Evolutionary conservation across 2,797 vertebrate species (phyloP).

Genomic region (Garrulus glandarius): DNA sequence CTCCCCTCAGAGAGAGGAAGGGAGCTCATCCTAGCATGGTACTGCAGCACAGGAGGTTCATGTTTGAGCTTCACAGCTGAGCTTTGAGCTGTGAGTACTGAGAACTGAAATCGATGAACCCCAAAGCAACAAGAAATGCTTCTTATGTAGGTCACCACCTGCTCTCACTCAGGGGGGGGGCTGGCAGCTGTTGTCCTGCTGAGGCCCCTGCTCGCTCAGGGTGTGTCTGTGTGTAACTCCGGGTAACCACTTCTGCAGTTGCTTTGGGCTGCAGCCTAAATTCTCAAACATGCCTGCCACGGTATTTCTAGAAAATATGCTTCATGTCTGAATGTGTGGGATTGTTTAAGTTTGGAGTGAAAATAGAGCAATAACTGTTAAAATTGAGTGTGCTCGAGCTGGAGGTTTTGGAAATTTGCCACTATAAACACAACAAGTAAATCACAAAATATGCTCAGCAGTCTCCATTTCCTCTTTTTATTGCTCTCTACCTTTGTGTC

Average conservation of each 20-base stretch:
- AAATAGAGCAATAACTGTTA: not conserved
- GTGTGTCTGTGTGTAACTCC: not conserved
- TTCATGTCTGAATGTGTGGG: not conserved
- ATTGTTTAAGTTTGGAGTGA: not conserved
- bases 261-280: not conserved
- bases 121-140: not conserved
- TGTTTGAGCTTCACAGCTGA: not conserved
- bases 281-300: not conserved
- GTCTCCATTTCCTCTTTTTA: not conserved
- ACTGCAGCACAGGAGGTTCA: not conserved
- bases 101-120: not conserved
- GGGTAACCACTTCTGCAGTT: not conserved
- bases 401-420: not conserved
- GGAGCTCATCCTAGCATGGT: not conserved
- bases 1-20: not conserved
- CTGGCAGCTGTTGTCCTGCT: not conserved
- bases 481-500: not conserved
- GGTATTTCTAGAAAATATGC: not conserved
- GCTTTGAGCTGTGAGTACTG: not conserved
- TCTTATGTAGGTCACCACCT: slow-evolving; percentile 18
- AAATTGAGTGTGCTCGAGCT: not conserved
- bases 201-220: not conserved
- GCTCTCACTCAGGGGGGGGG: not conserved
- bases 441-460: not conserved
- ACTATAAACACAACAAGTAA: not conserved